Percentiles rank a stretch among this genome's conserved stretches.
These are phyloP conservation scores for Candidula unifasciata DNA, from an alignment of 2,888 invertebrate genomes.

Conservation along the genomic window DNA sequence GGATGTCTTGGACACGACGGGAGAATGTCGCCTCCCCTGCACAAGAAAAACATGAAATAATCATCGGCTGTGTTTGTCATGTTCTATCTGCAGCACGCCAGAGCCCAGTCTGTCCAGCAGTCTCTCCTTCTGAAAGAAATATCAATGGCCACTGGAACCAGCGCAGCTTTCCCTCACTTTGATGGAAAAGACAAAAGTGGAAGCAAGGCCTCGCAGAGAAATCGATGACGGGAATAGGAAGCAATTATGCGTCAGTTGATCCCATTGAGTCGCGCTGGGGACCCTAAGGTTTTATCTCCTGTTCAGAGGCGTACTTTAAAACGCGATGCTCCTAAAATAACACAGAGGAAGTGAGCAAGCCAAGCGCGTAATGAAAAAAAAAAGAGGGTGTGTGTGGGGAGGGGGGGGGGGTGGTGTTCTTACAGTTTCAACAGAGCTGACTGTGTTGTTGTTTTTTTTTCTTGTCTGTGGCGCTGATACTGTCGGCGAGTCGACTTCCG, in stretches of 20 bases:
- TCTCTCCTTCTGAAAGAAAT: slow-evolving; percentile 4
- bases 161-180: not conserved
- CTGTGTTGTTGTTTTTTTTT: not conserved
- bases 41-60: too few species aligned
- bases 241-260: slow-evolving; percentile 45
- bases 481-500: too few species aligned
- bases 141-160: not conserved
- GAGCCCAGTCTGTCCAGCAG: too few species aligned
- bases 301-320: slow-evolving; percentile 21
- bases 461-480: not conserved
- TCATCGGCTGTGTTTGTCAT: too few species aligned
- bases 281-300: slow-evolving; percentile 31
- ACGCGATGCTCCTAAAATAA: slow-evolving; percentile 33
- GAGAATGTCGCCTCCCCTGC: too few species aligned
- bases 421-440: not conserved
- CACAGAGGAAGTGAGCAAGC: slow-evolving; percentile 33
- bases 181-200: slow-evolving; percentile 23
- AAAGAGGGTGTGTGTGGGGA: too few species aligned
- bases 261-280: slow-evolving; percentile 35
- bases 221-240: slow-evolving; percentile 43
- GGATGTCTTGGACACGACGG: too few species aligned
- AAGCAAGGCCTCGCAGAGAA: slow-evolving; percentile 17
- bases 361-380: slow-evolving; percentile 32
- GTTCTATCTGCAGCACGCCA: not conserved
- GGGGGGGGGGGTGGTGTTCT: too few species aligned